These are phyloP conservation scores for Cyclopterus lumpus DNA, from an alignment of 2,797 vertebrate species.

Conservation along the genomic window DNA sequence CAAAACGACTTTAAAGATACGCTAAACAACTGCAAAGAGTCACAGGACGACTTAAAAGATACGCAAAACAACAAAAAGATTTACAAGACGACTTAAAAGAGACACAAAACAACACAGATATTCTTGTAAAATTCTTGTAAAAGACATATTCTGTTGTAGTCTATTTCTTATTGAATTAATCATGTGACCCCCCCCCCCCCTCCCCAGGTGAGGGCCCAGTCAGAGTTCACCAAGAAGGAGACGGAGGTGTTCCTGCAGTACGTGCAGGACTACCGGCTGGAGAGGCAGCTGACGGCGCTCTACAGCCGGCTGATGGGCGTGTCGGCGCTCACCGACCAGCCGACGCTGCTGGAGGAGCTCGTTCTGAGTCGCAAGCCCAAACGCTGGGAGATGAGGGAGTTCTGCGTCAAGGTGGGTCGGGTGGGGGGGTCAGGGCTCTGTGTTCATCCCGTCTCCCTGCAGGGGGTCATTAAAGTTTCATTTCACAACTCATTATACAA, in stretches of 20 bases:
- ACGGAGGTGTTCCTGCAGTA: slow-evolving; percentile 79
- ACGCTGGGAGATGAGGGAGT: slow-evolving; percentile 79
- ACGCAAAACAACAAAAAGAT: background rate
- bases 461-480: slow-evolving; percentile 53
- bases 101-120: background rate
- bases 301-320: slow-evolving; percentile 78
- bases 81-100: background rate
- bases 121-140: too few relatives aligned
- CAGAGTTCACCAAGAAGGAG: slow-evolving; percentile 74
- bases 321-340: slow-evolving; percentile 71
- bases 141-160: background rate
- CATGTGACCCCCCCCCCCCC: too few relatives aligned
- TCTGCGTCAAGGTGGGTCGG: slow-evolving; percentile 78
- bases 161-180: background rate
- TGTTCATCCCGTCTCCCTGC: slow-evolving; percentile 29
- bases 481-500: slow-evolving; percentile 48
- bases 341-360: slow-evolving; percentile 78
- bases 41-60: background rate
- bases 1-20: background rate
- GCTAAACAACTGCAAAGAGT: background rate
- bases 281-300: slow-evolving; percentile 79
- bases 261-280: slow-evolving; percentile 76
- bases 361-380: slow-evolving; percentile 75
- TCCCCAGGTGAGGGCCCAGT: slow-evolving; percentile 67
- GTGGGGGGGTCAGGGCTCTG: background rate